A percentile compares a stretch with the other conserved stretches of the same genome.
phyloP scores from a whole-genome alignment of 1,140 invertebrate species.

The Caenorhabditis inopinata region DNA sequence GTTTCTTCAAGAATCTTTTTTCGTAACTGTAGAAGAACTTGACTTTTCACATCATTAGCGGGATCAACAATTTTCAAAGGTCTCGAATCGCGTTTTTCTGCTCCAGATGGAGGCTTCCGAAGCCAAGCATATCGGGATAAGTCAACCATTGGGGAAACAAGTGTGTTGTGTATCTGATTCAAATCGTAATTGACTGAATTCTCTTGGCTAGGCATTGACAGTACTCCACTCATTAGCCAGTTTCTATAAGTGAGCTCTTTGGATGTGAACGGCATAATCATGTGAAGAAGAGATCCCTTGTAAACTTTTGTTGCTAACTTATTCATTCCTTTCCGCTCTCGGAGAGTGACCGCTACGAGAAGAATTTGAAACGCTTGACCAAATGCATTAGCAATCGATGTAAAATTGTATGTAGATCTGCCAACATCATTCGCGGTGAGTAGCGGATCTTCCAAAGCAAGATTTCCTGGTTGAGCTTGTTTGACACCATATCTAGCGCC shows the following conservation, averaged over 20 bases:
- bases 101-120: neutral
- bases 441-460: slow-evolving; percentile 38
- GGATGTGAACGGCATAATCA: slow-evolving; percentile 39
- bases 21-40: neutral
- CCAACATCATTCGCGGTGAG: slow-evolving; percentile 6
- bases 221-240: slow-evolving; percentile 35
- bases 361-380: slow-evolving; percentile 9
- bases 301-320: neutral
- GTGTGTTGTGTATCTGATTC: slow-evolving; percentile 5
- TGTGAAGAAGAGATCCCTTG: slow-evolving; percentile 19
- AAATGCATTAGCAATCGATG: slow-evolving; percentile 4
- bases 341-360: neutral
- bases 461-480: neutral
- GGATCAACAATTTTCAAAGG: neutral
- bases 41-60: neutral
- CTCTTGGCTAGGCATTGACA: neutral
- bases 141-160: neutral
- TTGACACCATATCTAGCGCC: neutral
- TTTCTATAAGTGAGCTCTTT: slow-evolving; percentile 25
- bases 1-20: neutral
- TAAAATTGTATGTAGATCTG: neutral
- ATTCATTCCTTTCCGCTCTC: neutral
- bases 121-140: slow-evolving; percentile 7
- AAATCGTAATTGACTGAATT: neutral
- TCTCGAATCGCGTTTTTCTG: neutral